Percentiles rank a stretch among this genome's conserved stretches.
phyloP scores from a whole-genome alignment of 2,113 vertebrate genomes.

The Takifugu bimaculatus region DNA sequence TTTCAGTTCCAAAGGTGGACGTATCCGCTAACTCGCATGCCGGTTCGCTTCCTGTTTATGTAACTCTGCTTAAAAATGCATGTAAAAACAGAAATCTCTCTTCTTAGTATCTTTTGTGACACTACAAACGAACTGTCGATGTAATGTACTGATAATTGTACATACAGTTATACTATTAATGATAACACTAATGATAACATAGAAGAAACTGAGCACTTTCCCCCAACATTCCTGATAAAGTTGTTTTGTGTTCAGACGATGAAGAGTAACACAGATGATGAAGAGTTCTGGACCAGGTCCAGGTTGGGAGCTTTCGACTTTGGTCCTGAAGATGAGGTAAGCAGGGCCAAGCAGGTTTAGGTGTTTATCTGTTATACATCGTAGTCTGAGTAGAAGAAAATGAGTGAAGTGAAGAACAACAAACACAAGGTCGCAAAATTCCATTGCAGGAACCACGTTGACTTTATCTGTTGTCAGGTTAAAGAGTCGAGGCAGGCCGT shows the following conservation, averaged over 20 bases:
- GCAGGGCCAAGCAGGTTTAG: constrained; percentile 69
- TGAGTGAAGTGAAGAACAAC: no score
- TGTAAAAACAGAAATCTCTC: background rate
- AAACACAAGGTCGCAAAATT: no score
- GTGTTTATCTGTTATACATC: background rate
- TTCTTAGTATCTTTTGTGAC: background rate
- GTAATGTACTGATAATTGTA: no score
- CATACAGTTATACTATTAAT: no score
- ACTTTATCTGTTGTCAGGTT: constrained; percentile 66
- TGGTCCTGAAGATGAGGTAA: constrained; percentile 91
- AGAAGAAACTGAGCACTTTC: background rate
- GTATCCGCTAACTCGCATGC: constrained; percentile 18
- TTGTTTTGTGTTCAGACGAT: constrained; percentile 74
- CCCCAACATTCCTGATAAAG: constrained; percentile 1
- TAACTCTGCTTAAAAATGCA: background rate
- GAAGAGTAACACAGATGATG: constrained; percentile 85
- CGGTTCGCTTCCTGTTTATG: constrained; percentile 1
- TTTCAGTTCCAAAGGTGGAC: background rate
- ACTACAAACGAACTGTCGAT: background rate
- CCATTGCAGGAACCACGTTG: background rate
- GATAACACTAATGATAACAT: background rate
- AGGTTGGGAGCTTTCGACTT: constrained; percentile 93
- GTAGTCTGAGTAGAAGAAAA: background rate
- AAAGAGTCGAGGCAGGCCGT: constrained; percentile 90
- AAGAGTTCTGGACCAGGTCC: constrained; percentile 94